These are phyloP conservation scores for Polyodon spathula DNA, from an alignment of 2,113 vertebrate species.

Conservation along the genomic window DNA sequence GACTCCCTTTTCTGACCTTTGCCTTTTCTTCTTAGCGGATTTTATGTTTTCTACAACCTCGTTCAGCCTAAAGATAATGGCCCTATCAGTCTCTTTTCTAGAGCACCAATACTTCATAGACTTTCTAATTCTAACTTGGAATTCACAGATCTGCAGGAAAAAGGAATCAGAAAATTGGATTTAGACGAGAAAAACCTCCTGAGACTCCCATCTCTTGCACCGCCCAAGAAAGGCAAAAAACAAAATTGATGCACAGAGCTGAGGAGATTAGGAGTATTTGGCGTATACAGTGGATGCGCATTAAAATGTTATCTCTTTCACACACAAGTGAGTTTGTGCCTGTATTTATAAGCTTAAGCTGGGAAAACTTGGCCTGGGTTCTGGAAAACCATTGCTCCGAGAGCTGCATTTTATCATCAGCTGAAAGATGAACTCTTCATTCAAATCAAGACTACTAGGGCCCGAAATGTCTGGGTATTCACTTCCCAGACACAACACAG, in stretches of 20 bases:
- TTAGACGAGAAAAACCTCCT: slow-evolving; percentile 30
- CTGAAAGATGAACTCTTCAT: neutral
- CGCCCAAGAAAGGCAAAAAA: slow-evolving; percentile 44
- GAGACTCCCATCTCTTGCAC: slow-evolving; percentile 32
- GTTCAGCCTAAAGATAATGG: slow-evolving; percentile 14
- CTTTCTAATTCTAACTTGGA: slow-evolving; percentile 40
- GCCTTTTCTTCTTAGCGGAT: neutral
- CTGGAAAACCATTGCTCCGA: neutral
- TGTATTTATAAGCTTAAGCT: neutral
- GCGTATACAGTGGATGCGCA: slow-evolving; percentile 28
- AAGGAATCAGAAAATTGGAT: slow-evolving; percentile 39
- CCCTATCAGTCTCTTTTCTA: slow-evolving; percentile 27
- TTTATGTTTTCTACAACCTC: neutral
- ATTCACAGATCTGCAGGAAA: slow-evolving; percentile 19
- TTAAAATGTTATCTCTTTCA: slow-evolving; percentile 42
- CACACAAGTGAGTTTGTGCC: slow-evolving; percentile 8
- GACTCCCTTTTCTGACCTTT: slow-evolving; percentile 2
- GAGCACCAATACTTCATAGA: slow-evolving; percentile 53
- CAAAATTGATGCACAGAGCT: slow-evolving; percentile 36
- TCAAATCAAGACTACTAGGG: neutral
- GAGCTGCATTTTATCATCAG: neutral
- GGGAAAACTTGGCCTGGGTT: neutral
- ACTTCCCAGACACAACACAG: too few relatives aligned
- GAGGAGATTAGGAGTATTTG: slow-evolving; percentile 38
- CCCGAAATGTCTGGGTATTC: neutral